Evolutionary conservation across 2,113 vertebrate genomes (phyloP).

Genomic region (Otolemur garnettii): DNA sequence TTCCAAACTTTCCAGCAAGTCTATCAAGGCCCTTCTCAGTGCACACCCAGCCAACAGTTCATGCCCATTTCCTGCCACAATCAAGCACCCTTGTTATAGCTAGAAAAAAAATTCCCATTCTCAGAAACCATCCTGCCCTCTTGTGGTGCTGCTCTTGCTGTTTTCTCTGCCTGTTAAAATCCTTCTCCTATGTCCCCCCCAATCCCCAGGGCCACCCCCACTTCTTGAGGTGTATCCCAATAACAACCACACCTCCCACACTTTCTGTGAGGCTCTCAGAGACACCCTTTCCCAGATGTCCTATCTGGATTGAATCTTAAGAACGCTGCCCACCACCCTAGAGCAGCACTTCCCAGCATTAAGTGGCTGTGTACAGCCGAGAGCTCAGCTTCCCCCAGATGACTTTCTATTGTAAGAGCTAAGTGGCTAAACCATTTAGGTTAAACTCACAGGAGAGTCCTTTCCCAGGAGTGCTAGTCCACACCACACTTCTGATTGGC

Average conservation of each 20-base stretch:
- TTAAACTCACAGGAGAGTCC: not conserved
- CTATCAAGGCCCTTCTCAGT: not conserved
- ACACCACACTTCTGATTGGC: not conserved
- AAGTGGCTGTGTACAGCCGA: not conserved
- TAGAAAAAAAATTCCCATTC: not conserved
- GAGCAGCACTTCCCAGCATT: not conserved
- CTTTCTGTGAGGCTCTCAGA: not conserved
- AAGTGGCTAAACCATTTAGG: not conserved
- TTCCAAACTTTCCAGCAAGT: not conserved
- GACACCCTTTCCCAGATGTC: not conserved
- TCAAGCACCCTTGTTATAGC: not conserved
- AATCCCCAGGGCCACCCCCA: no score
- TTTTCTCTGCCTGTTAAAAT: not conserved
- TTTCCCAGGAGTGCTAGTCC: not conserved
- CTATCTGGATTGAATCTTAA: not conserved
- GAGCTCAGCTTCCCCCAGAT: not conserved
- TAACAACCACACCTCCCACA: not conserved
- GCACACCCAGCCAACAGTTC: fast-evolving
- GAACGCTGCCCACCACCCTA: not conserved
- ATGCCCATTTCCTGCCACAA: not conserved
- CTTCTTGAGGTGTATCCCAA: not conserved
- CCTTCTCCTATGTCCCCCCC: not conserved
- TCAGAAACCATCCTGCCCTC: not conserved
- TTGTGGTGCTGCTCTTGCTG: not conserved
- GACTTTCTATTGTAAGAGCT: slow-evolving; percentile 54